Percentiles rank a stretch among this genome's conserved stretches.
Conservation (phyloP, 2,888 invertebrate species). For the Luperina nickerlii region DNA sequence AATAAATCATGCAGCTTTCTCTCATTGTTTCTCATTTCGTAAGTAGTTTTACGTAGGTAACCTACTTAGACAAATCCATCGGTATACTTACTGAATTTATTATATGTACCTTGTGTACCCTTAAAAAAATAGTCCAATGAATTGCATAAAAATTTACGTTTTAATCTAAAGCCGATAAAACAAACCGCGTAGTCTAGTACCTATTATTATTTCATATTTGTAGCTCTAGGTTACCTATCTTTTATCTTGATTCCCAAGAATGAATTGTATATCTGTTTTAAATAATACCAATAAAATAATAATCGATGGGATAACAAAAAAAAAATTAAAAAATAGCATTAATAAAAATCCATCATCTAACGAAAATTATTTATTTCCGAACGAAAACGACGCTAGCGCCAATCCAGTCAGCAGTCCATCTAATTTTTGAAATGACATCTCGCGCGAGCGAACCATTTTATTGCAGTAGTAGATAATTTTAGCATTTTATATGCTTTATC, state of each 20-base stretch:
- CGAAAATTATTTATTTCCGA: slow-evolving; percentile 29
- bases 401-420: neutral
- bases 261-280: neutral
- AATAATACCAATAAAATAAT: neutral
- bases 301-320: neutral
- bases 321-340: neutral
- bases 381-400: slow-evolving; percentile 34
- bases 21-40: neutral
- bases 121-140: neutral
- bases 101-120: too few relatives aligned
- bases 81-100: neutral
- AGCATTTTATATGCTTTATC: slow-evolving; percentile 17
- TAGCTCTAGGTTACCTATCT: neutral
- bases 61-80: neutral
- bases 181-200: neutral
- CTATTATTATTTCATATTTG: neutral
- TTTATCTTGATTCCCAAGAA: neutral
- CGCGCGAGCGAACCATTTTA: neutral
- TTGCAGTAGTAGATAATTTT: neutral
- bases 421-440: neutral
- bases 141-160: neutral
- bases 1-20: neutral
- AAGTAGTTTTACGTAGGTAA: neutral
- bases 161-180: too few relatives aligned
- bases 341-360: neutral